These are phyloP conservation scores for Pelagia noctiluca DNA, from an alignment of 30 jellyfish, hydroid and myxozoan species.

Conservation along the genomic window DNA sequence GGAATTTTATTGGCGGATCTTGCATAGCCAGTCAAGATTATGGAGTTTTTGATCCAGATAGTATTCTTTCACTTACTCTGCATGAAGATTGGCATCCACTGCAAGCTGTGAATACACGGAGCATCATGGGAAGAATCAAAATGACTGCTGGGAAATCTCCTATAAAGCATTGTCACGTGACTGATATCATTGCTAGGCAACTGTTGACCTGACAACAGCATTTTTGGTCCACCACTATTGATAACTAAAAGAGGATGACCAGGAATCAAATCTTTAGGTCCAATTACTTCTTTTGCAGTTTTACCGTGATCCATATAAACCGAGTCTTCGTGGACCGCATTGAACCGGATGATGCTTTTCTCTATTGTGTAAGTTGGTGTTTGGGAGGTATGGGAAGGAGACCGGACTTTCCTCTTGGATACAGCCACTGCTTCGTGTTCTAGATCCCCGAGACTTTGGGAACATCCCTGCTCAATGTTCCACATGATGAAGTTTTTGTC, in stretches of 20 bases:
- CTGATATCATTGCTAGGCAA: constrained; percentile 11
- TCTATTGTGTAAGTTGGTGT: constrained; percentile 53
- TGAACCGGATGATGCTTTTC: constrained; percentile 54
- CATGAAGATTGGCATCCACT: constrained; percentile 84
- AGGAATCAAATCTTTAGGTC: constrained; percentile 69
- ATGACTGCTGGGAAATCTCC: constrained; percentile 60
- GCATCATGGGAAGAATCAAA: constrained; percentile 36
- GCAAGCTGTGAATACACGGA: constrained; percentile 80
- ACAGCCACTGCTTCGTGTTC: constrained; percentile 62
- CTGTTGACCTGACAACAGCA: constrained; percentile 14
- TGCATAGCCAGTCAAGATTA: too few species aligned
- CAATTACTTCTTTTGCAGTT: constrained; percentile 80
- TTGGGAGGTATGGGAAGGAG: constrained; percentile 15
- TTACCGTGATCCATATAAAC: constrained; percentile 60
- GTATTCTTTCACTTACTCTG: constrained; percentile 83
- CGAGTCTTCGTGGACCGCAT: constrained; percentile 58
- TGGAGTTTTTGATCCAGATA: neutral
- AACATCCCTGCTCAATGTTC: constrained; percentile 76
- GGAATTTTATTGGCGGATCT: too few species aligned
- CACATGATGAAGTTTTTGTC: constrained; percentile 69
- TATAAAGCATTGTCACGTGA: constrained; percentile 76
- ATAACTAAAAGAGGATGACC: constrained; percentile 88
- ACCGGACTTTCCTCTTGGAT: constrained; percentile 11
- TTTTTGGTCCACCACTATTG: constrained; percentile 4
- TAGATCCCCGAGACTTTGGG: constrained; percentile 41